These are phyloP conservation scores for Chrysolina haemoptera DNA, from an alignment of 2,888 invertebrate genomes.

Conservation along the genomic window DNA sequence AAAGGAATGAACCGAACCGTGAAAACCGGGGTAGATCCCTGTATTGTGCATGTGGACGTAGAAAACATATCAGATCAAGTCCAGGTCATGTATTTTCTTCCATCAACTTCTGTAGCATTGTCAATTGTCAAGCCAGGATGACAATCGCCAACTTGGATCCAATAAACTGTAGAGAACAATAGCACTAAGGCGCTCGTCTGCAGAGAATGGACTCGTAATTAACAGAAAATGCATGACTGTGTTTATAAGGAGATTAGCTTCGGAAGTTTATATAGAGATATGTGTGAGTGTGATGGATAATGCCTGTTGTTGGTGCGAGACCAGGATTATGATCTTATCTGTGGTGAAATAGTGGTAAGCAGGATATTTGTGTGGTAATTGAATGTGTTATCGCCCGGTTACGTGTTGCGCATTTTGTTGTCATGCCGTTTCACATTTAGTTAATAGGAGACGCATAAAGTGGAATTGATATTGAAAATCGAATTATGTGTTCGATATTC, in stretches of 20 bases:
- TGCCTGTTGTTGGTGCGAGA: background rate
- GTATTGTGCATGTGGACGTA: no score
- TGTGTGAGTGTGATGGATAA: slow-evolving; percentile 5
- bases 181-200: background rate
- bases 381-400: background rate
- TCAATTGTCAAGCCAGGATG: background rate
- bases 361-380: background rate
- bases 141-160: background rate
- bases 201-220: background rate
- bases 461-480: no score
- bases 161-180: background rate
- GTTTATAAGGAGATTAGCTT: background rate
- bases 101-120: background rate
- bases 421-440: background rate
- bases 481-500: no score
- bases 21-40: no score
- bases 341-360: background rate
- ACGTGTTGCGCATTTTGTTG: background rate
- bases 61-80: no score
- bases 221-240: background rate
- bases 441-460: background rate
- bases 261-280: slow-evolving; percentile 5
- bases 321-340: slow-evolving; percentile 4
- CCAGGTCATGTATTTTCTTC: no score
- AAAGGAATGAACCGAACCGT: no score